Percentiles rank a stretch among this genome's conserved stretches.
Conservation (phyloP, 2,888 invertebrate genomes). For the Gisinianus flammeolus region DNA sequence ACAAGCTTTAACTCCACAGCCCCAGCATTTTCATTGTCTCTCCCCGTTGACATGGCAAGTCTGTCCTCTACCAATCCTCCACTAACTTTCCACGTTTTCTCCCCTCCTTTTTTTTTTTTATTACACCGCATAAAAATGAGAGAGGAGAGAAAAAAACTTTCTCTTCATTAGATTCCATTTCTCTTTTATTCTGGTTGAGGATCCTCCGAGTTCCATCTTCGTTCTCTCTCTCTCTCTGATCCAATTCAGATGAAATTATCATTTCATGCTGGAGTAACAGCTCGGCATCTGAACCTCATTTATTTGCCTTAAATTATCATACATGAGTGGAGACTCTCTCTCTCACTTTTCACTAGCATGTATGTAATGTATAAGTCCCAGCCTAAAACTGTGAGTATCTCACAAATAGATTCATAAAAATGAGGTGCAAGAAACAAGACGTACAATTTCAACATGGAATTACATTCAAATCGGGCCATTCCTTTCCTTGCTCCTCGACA, state of each 20-base stretch:
- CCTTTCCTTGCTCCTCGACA: neutral
- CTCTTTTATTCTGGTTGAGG: neutral
- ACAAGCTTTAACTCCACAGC: neutral
- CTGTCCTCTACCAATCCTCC: neutral
- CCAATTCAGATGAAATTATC: conserved; percentile 17
- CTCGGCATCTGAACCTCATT: conserved; percentile 21
- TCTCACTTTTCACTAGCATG: neutral
- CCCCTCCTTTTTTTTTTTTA: neutral
- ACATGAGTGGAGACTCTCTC: neutral
- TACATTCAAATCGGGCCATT: neutral
- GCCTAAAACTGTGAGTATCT: too few relatives aligned
- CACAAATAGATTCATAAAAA: too few relatives aligned
- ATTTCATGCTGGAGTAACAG: conserved; percentile 26
- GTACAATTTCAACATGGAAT: neutral
- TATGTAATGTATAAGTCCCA: too few relatives aligned
- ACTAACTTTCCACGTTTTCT: neutral
- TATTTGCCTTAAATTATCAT: conserved; percentile 23
- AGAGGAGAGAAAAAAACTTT: neutral
- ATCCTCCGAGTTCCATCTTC: too few relatives aligned
- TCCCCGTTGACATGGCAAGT: neutral
- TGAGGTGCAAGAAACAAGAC: neutral
- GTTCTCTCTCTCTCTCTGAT: conserved; percentile 1
- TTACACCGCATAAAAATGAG: conserved; percentile 34
- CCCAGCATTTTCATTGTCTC: neutral
- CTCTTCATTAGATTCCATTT: neutral